Evolutionary conservation across 2,113 vertebrate genomes (phyloP).

Genomic region (Tautogolabrus adspersus): DNA sequence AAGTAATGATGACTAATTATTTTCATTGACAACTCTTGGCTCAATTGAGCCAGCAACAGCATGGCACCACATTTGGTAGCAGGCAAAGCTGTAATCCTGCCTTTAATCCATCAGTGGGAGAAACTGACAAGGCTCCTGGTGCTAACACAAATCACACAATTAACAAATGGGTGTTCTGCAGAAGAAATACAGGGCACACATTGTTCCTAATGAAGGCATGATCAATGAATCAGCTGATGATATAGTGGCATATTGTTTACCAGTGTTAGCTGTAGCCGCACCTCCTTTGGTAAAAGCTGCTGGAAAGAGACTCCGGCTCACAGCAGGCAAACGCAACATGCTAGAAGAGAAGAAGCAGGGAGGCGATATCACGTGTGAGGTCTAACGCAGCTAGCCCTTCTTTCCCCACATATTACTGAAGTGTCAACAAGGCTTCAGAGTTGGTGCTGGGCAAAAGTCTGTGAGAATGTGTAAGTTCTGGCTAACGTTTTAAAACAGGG

Average conservation of each 20-base stretch:
- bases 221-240: neutral
- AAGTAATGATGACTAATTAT: neutral
- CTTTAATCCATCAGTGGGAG: constrained; percentile 49
- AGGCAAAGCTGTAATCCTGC: constrained; percentile 63
- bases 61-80: constrained; percentile 36
- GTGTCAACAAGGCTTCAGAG: neutral
- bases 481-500: neutral
- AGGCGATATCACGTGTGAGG: neutral
- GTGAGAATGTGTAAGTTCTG: no score
- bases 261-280: constrained; percentile 71
- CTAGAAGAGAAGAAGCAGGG: constrained; percentile 68
- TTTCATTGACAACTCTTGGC: neutral
- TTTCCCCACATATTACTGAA: neutral
- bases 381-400: neutral
- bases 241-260: constrained; percentile 67
- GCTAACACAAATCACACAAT: constrained; percentile 8
- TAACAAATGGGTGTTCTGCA: constrained; percentile 11
- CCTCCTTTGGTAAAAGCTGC: constrained; percentile 78
- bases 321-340: constrained; percentile 89
- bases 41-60: constrained; percentile 31
- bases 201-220: no score
- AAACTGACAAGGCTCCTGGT: constrained; percentile 19
- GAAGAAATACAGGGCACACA: constrained; percentile 3
- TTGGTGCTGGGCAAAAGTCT: no score
- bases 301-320: constrained; percentile 83